Base-by-base conservation (phyloP, 2,113 vertebrate genomes). In the Pterophyllum scalare region DNA sequence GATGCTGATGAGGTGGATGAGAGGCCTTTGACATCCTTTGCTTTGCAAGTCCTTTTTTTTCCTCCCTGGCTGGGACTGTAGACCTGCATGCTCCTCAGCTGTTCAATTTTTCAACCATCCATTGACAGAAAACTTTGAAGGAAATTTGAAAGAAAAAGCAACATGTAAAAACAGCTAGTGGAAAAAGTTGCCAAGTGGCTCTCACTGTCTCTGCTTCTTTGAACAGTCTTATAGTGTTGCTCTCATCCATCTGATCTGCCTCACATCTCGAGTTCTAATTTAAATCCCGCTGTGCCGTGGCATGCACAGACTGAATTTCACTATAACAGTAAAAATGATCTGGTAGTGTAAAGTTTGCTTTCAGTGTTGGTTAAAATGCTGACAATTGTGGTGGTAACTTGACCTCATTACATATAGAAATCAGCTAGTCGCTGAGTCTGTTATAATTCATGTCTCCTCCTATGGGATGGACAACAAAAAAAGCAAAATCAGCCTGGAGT, bases 1-100 rank as follows among this genome's bases (percentile, higher is more conserved):
- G 59, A 87, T 87, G 83, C 82, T 88, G 80, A 91, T 84, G 83
- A 89, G 77, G 70, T 85, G 70, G 58, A 79, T 81, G 80, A 86
- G 78, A 64, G 57, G 80, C 46, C 78, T 87, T 82, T 91, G 89
- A 85, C 87, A 77, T 85, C 33, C 77, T 80, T n/a, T 65, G 78
- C 52, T 91, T 82, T 81, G 54, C n/a, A 77, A 84, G 78, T 86
- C 57, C 33, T 79, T 75, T 79, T 59, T 72, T 33, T n/a, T 1
- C 26, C 12, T 77, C 13, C 26, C 26, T 33, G 33, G 26, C 52
- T 77, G 65, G 57, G 38, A 75, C 80, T 77, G 67, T 61, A 24
- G 77, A 85, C 83, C 40, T 72, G 80, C 52, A n/a, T 31, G 43
- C 54, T 79, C 26, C 60, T 64, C 54, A 20, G 24, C 81, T 77